A percentile compares a stretch with the other conserved stretches of the same genome.
Evolutionary conservation across 2,113 vertebrate species (phyloP).

Genomic region (Craseonycteris thonglongyai): DNA sequence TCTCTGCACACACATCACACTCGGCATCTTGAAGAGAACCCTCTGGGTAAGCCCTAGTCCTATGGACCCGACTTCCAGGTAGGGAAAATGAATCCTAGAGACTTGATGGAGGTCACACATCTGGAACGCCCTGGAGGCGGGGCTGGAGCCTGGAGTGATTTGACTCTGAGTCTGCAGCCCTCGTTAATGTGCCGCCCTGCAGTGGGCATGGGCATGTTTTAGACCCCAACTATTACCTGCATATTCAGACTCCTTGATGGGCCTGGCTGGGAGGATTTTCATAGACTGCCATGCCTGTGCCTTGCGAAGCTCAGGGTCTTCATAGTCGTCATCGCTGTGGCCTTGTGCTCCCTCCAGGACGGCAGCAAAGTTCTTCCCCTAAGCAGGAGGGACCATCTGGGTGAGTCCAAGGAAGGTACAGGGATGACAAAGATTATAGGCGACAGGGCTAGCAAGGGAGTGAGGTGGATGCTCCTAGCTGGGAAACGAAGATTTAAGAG

Average conservation of each 20-base stretch:
- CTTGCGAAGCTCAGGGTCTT: conserved; percentile 53
- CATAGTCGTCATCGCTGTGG: conserved; percentile 46
- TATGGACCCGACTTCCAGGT: background rate
- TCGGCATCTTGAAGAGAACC: background rate
- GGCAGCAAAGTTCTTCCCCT: conserved; percentile 55
- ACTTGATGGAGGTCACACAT: background rate
- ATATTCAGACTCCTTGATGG: conserved; percentile 76
- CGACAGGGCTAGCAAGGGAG: background rate
- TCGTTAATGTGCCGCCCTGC: fast-evolving
- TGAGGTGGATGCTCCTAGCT: fast-evolving
- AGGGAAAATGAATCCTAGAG: background rate
- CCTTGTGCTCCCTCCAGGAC: background rate
- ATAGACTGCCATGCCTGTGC: background rate
- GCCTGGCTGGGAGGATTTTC: conserved; percentile 74
- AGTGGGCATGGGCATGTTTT: fast-evolving
- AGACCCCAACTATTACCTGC: conserved; percentile 69
- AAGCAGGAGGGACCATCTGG: background rate
- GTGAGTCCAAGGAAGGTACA: background rate
- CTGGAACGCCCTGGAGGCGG: background rate
- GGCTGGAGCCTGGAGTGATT: background rate
- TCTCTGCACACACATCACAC: background rate
- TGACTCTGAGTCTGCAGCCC: background rate
- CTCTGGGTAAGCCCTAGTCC: background rate
- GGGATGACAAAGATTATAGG: background rate
- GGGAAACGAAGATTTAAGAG: background rate